These are phyloP conservation scores for Coelopa frigida DNA, from an alignment of 1,140 invertebrate genomes.

Conservation along the genomic window DNA sequence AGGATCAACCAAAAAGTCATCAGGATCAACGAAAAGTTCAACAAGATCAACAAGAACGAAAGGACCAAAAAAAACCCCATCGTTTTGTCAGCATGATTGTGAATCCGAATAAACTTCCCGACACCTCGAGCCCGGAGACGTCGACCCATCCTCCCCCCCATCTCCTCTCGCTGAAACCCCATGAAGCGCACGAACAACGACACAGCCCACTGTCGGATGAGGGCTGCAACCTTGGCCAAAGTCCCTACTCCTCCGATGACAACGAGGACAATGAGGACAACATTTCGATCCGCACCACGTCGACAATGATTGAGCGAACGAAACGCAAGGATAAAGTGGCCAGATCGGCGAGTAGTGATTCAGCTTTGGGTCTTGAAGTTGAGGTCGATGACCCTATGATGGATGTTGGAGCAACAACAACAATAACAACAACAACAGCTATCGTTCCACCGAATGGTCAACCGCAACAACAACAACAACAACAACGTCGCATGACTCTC, in stretches of 20 bases:
- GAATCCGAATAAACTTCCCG: constrained; percentile 5
- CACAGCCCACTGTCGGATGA: constrained; percentile 37
- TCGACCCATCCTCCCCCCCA: neutral
- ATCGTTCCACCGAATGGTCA: neutral
- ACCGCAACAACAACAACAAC: constrained; percentile 4
- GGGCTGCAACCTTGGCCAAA: constrained; percentile 32
- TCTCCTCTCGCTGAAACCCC: constrained; percentile 13
- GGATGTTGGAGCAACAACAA: constrained; percentile 12
- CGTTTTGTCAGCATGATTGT: constrained; percentile 21
- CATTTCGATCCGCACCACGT: constrained; percentile 10
- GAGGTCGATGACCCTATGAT: constrained; percentile 33
- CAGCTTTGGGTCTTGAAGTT: constrained; percentile 37
- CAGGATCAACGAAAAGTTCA: constrained; percentile 10
- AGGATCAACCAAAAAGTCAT: too few relatives aligned
- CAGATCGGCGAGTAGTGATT: constrained; percentile 40
- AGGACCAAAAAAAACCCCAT: constrained; percentile 28
- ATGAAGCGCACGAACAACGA: constrained; percentile 13
- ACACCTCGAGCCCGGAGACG: constrained; percentile 4
- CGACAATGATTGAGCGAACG: constrained; percentile 2
- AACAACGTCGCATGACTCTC: constrained; percentile 34
- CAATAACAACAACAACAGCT: constrained; percentile 3
- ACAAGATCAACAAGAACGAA: neutral
- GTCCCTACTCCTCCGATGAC: constrained; percentile 37
- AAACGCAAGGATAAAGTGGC: constrained; percentile 31
- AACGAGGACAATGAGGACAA: constrained; percentile 28